phyloP scores from a whole-genome alignment of 2,888 invertebrate genomes.

The Notocelia uddmanniana region DNA sequence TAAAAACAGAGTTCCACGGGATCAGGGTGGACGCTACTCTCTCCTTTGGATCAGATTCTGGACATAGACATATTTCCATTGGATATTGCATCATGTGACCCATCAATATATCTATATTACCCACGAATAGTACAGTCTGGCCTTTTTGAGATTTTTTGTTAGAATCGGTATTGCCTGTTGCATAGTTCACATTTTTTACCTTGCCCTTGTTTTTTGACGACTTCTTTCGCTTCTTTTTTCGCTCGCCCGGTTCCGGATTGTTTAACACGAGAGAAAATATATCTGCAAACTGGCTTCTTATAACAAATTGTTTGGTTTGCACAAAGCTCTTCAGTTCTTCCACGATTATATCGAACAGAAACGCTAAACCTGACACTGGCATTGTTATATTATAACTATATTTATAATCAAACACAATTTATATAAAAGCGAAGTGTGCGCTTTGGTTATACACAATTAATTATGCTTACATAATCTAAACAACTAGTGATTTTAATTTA shows the following conservation, averaged over 20 bases:
- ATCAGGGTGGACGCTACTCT: constrained; percentile 65
- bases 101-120: constrained; percentile 57
- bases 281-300: constrained; percentile 68
- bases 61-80: constrained; percentile 66
- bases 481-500: constrained; percentile 47
- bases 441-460: not conserved
- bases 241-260: constrained; percentile 57
- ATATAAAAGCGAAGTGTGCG: constrained; percentile 41
- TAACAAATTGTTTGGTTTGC: constrained; percentile 60
- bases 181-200: constrained; percentile 44
- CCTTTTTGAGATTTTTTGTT: constrained; percentile 53
- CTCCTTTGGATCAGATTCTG: constrained; percentile 54
- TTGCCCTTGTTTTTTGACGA: constrained; percentile 51
- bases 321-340: constrained; percentile 64
- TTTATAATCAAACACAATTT: constrained; percentile 33
- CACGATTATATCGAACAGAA: constrained; percentile 71
- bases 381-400: constrained; percentile 56
- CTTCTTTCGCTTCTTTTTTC: constrained; percentile 42
- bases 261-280: constrained; percentile 66
- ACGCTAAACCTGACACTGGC: constrained; percentile 72
- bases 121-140: constrained; percentile 60
- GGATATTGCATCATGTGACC: constrained; percentile 67
- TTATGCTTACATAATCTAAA: constrained; percentile 38
- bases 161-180: not conserved
- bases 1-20: constrained; percentile 64